phyloP scores from a whole-genome alignment of 2,113 vertebrate species.

The Odontesthes bonariensis region DNA sequence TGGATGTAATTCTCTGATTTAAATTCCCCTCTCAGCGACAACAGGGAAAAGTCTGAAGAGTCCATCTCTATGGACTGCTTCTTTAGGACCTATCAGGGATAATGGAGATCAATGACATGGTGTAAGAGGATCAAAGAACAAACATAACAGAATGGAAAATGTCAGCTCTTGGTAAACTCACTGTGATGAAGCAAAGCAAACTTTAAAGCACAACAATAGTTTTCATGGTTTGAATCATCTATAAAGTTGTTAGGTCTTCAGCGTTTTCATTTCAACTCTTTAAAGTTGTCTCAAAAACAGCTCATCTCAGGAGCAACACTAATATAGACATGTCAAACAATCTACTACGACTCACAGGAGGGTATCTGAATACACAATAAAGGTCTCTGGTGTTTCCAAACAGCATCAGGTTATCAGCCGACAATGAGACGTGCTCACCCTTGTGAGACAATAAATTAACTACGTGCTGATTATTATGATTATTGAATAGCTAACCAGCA shows the following conservation, averaged over 20 bases:
- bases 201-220: background rate
- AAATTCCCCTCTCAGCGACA: conserved; percentile 90
- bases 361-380: background rate
- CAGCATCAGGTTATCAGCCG: background rate
- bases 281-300: background rate
- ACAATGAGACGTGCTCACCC: background rate
- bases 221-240: background rate
- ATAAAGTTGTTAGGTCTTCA: background rate
- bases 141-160: conserved; percentile 6
- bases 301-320: background rate
- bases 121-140: conserved; percentile 25
- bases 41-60: conserved; percentile 83
- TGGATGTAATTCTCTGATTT: conserved; percentile 89
- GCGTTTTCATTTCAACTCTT: fast-evolving
- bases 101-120: conserved; percentile 32
- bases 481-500: background rate
- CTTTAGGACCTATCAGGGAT: conserved; percentile 49
- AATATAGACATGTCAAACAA: conserved; percentile 9
- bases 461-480: background rate
- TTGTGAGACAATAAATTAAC: background rate
- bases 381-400: background rate
- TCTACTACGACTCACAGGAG: background rate
- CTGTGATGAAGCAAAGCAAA: background rate
- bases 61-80: conserved; percentile 83
- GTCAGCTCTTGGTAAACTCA: background rate